Evolutionary conservation across 2,797 vertebrate genomes (phyloP).

Genomic region (Spatula versicolor): DNA sequence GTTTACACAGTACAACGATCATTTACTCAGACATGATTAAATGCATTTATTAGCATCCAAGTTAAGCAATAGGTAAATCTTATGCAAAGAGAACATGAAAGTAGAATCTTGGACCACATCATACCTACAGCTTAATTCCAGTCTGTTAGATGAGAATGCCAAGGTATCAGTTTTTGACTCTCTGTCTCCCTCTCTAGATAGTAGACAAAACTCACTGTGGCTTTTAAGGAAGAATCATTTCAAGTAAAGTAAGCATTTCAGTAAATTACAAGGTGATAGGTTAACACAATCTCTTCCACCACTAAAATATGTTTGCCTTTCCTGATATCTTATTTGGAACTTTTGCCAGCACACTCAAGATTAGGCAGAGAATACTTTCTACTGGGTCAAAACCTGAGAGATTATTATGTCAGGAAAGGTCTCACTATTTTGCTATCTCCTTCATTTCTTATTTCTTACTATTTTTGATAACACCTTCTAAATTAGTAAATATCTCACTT

Average conservation of each 20-base stretch:
- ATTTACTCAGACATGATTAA: background rate
- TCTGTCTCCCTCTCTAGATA: background rate
- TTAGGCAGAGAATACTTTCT: slow-evolving; percentile 44
- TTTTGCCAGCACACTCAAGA: background rate
- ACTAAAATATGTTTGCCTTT: background rate
- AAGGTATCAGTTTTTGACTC: background rate
- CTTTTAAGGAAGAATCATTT: background rate
- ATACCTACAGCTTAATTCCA: background rate
- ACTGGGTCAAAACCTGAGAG: slow-evolving; percentile 11
- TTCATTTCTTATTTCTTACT: slow-evolving; percentile 25
- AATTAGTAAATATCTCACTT: slow-evolving; percentile 54
- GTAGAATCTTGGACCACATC: background rate
- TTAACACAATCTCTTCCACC: background rate
- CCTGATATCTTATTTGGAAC: background rate
- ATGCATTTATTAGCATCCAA: background rate
- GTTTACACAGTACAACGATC: background rate
- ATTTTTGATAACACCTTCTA: slow-evolving; percentile 17
- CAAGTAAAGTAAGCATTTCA: slow-evolving; percentile 15
- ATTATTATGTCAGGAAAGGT: background rate
- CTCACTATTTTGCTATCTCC: background rate
- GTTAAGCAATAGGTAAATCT: background rate
- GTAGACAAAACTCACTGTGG: background rate
- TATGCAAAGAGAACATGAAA: background rate
- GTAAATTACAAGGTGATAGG: background rate
- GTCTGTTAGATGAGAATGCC: background rate